Percentiles rank a stretch among this genome's conserved stretches.
Evolutionary conservation across 2,797 vertebrate genomes (phyloP).

Genomic region (Moxostoma hubbsi): DNA sequence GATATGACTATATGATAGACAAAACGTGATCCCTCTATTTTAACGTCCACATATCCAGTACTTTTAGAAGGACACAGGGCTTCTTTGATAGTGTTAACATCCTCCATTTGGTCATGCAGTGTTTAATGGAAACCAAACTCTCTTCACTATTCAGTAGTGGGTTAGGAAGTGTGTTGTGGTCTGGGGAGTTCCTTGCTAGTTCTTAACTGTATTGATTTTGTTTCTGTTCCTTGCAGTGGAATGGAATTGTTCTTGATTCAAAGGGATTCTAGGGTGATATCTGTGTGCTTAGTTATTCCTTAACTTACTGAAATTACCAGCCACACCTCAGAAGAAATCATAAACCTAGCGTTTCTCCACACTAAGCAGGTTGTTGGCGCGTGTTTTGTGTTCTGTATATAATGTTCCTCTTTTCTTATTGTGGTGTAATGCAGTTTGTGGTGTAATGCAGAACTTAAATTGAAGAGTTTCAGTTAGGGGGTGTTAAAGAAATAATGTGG

Average conservation of each 20-base stretch:
- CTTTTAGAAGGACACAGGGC: background rate
- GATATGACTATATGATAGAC: background rate
- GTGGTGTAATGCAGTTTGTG: background rate
- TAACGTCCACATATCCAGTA: background rate
- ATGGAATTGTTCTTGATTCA: conserved; percentile 2
- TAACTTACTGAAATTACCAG: conserved; percentile 6
- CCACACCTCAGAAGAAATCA: background rate
- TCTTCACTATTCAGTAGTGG: conserved; percentile 14
- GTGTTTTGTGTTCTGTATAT: background rate
- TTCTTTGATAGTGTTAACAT: conserved; percentile 26
- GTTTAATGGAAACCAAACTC: conserved; percentile 20
- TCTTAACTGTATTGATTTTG: background rate
- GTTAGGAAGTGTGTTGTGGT: conserved; percentile 29
- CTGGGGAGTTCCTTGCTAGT: conserved; percentile 23
- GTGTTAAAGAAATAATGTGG: conserved; percentile 16
- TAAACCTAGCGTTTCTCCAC: background rate
- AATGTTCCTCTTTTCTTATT: conserved; percentile 7
- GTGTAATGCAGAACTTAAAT: conserved; percentile 19
- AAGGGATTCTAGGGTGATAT: background rate
- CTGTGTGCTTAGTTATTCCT: background rate
- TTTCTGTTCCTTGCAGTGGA: conserved; percentile 17
- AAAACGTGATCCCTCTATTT: background rate
- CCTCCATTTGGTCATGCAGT: conserved; percentile 12
- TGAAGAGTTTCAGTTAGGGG: conserved; percentile 1
- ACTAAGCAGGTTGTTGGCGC: background rate